Evolutionary conservation across 2,888 invertebrate genomes (phyloP).

Genomic region (Acanthococcus lagerstroemiae): DNA sequence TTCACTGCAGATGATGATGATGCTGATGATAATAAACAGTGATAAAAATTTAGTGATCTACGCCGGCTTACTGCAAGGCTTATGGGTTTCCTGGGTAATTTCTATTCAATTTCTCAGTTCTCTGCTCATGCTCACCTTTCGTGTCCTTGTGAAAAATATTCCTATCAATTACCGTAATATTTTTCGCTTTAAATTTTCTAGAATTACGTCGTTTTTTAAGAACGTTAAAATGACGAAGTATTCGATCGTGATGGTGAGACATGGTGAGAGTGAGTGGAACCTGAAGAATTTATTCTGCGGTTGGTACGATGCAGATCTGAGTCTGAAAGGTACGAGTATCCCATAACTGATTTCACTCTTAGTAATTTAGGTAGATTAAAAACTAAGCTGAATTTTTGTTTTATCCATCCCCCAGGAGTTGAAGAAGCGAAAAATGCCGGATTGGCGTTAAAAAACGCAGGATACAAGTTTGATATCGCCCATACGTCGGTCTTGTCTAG

Average conservation of each 20-base stretch:
- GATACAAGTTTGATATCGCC: slow-evolving; percentile 64
- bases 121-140: no score
- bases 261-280: slow-evolving; percentile 68
- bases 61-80: no score
- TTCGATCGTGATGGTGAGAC: slow-evolving; percentile 62
- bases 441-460: slow-evolving; percentile 58
- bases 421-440: slow-evolving; percentile 61
- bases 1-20: no score
- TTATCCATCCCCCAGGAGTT: slow-evolving; percentile 51
- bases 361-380: no score
- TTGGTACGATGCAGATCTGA: slow-evolving; percentile 61
- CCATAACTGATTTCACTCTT: background rate
- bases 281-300: slow-evolving; percentile 63
- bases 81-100: no score
- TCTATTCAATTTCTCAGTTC: no score
- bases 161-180: no score
- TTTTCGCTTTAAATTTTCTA: no score
- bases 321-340: slow-evolving; percentile 47
- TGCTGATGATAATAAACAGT: no score
- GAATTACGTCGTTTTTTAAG: background rate
- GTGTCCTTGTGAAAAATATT: no score
- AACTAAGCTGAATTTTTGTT: no score
- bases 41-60: no score
- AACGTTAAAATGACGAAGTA: slow-evolving; percentile 10
- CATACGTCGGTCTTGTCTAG: slow-evolving; percentile 71